Base-by-base conservation (phyloP, 2,888 invertebrate species). In the Falcaria lacertinaria region DNA sequence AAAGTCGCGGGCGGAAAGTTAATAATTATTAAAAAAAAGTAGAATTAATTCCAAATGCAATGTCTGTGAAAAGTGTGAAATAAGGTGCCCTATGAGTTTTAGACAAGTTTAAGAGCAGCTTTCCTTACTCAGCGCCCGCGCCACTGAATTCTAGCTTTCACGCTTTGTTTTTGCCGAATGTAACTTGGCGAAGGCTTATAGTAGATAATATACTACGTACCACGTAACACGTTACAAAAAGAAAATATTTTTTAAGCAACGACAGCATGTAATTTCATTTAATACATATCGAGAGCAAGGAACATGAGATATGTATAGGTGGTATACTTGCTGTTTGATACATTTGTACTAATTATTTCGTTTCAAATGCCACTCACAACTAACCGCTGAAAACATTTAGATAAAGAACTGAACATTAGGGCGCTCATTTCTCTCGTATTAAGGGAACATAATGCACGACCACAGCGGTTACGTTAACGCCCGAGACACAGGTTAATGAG, bases 401-500 rank as follows among this genome's bases (percentile, higher is more conserved):
- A 55, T 54, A 58, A 64, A 61, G 54, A 66, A 59, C 52, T 51
- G 61, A 65, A 67, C 70, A 67, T 74, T 77, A 73, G 69, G 54
- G 60, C 55, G 59, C 59, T 67, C 67, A 64, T 70, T 73, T 58
- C 67, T 67, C 63, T 63, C 54, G 54, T 64, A 62, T 60, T 60
- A 59, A 53, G 56, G 57, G 60, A 68, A 65, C 68, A 62, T 72
- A 74, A 70, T 64, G 57, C 60, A 64, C 53, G 56, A 63, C 69
- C 65, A 52, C 64, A 54, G 61, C 64, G 68, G 74, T 76, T 76
- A 73, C 69, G 75, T 73, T 66, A 71, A 69, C 64, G 69, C 59
- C 65, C 69, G 54, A 67, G 72, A 78, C 74, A 72, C 70, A 67
- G 63, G 28, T 69, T 77, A 80, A 80, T 76, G 81, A 78, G 65